Evolutionary conservation across 2,888 invertebrate species (phyloP).

Genomic region (Rhagonycha fulva): DNA sequence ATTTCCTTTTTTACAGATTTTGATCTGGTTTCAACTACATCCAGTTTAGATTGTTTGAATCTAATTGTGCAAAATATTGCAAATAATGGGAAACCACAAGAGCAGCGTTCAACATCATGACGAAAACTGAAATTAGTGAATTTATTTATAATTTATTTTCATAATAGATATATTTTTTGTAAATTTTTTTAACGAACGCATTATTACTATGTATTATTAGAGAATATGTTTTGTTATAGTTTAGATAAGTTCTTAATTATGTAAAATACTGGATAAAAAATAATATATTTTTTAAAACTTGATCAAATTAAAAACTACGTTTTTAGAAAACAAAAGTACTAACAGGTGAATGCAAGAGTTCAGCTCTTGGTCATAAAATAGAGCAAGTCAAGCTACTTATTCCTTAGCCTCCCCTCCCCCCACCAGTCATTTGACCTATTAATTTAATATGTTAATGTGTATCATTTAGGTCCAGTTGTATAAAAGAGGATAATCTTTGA

Average conservation of each 20-base stretch:
- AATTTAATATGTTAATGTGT: too few relatives aligned
- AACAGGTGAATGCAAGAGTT: too few relatives aligned
- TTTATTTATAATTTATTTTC: not conserved
- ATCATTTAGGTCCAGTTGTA: too few relatives aligned
- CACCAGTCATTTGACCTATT: too few relatives aligned
- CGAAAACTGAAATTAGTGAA: not conserved
- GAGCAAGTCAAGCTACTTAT: too few relatives aligned
- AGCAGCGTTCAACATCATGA: conserved; percentile 11
- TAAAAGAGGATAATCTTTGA: too few relatives aligned
- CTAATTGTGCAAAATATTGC: conserved; percentile 73
- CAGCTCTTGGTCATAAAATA: too few relatives aligned
- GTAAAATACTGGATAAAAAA: not conserved
- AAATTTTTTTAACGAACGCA: not conserved
- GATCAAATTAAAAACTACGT: not conserved
- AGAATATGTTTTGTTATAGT: not conserved
- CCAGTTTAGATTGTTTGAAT: conserved; percentile 71
- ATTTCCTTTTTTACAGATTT: conserved; percentile 51
- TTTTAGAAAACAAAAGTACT: too few relatives aligned
- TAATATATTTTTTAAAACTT: not conserved
- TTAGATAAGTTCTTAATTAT: not conserved
- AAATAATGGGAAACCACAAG: conserved; percentile 40
- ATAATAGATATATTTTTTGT: not conserved
- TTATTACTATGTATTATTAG: not conserved
- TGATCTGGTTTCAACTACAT: conserved; percentile 54
- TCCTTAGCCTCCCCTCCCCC: too few relatives aligned